A percentile compares a stretch with the other conserved stretches of the same genome.
Conservation (phyloP, 2,113 vertebrate species). For the Sardina pilchardus region DNA sequence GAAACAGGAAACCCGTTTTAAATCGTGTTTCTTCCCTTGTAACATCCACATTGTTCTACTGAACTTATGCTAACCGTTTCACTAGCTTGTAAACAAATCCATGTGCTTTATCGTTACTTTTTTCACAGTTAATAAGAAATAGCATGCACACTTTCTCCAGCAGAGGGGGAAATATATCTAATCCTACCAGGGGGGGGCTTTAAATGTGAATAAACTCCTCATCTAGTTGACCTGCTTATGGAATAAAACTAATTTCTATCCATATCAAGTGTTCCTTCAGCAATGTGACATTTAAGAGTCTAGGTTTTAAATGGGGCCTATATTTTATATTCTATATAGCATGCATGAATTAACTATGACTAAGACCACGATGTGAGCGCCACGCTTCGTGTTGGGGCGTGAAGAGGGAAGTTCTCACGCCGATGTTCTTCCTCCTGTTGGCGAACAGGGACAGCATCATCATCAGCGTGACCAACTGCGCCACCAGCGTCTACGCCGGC, state of each 20-base stretch:
- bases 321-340: neutral
- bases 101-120: too few species aligned
- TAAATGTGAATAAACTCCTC: neutral
- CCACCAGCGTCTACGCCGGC: conserved; percentile 93
- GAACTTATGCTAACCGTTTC: too few species aligned
- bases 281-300: neutral
- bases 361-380: neutral
- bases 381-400: neutral
- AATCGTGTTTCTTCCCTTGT: too few species aligned
- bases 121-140: too few species aligned
- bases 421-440: too few species aligned
- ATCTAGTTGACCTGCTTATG: neutral
- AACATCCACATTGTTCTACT: too few species aligned
- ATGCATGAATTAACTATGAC: neutral
- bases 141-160: too few species aligned
- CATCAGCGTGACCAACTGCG: conserved; percentile 98
- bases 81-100: too few species aligned
- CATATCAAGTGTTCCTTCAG: neutral
- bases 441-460: conserved; percentile 92
- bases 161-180: too few species aligned
- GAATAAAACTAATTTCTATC: neutral
- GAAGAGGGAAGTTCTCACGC: neutral
- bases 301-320: neutral
- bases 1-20: too few species aligned
- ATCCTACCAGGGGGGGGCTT: too few species aligned